Evolutionary conservation across 2,797 vertebrate genomes (phyloP).

Genomic region (Naso thynnoides): DNA sequence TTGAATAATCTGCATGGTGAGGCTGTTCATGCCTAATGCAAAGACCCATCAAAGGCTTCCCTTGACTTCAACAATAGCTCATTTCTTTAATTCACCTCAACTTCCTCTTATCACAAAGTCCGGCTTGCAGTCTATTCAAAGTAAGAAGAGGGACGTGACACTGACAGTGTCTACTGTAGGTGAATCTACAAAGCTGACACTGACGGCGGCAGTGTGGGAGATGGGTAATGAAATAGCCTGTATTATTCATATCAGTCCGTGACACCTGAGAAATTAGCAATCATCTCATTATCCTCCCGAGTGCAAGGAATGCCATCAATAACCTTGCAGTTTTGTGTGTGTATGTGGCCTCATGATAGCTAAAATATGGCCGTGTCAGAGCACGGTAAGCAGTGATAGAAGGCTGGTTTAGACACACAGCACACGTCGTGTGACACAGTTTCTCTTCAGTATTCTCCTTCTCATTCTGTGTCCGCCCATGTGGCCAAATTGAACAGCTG

Average conservation of each 20-base stretch:
- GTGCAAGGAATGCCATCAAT: conserved; percentile 32
- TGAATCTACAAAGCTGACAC: conserved; percentile 48
- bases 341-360: conserved; percentile 36
- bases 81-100: conserved; percentile 40
- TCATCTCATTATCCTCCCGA: conserved; percentile 61
- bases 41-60: conserved; percentile 56
- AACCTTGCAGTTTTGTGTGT: conserved; percentile 34
- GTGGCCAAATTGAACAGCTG: conserved; percentile 80
- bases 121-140: conserved; percentile 41
- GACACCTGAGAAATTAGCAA: conserved; percentile 75
- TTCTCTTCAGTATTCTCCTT: conserved; percentile 63
- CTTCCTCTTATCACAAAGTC: conserved; percentile 25
- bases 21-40: conserved; percentile 43
- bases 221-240: conserved; percentile 64
- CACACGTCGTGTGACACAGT: conserved; percentile 44
- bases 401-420: conserved; percentile 43
- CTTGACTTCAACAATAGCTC: conserved; percentile 40
- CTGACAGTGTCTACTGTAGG: conserved; percentile 6
- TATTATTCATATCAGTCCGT: conserved; percentile 75
- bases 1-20: conserved; percentile 38
- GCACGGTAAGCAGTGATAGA: conserved; percentile 34
- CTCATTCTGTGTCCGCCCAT: conserved; percentile 63
- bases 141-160: conserved; percentile 45
- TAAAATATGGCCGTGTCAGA: conserved; percentile 45
- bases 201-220: conserved; percentile 31